A percentile compares a stretch with the other conserved stretches of the same genome.
Evolutionary conservation across 1,140 invertebrate species (phyloP).

Genomic region (Musca domestica): DNA sequence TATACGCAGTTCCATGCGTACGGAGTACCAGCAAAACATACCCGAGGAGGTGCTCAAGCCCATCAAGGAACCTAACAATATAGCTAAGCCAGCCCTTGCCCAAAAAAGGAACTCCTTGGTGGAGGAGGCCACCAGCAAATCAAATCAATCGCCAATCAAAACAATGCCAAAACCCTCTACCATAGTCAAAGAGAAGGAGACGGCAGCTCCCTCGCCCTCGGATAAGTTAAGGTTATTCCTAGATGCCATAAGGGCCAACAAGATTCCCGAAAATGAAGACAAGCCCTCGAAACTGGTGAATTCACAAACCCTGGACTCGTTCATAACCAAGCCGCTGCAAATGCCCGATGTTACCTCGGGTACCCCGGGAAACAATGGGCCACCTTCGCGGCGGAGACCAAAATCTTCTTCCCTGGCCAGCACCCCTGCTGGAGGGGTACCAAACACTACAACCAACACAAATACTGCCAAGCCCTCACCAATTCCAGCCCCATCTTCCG

Average conservation of each 20-base stretch:
- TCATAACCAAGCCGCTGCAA: conserved; percentile 48
- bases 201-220: conserved; percentile 44
- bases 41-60: conserved; percentile 47
- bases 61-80: conserved; percentile 19
- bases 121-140: conserved; percentile 13
- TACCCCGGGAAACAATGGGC: conserved; percentile 31
- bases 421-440: not conserved
- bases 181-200: conserved; percentile 12
- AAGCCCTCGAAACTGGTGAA: conserved; percentile 46
- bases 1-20: conserved; percentile 51
- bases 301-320: conserved; percentile 48
- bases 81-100: not conserved
- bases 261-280: conserved; percentile 46
- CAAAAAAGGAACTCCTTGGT: conserved; percentile 9
- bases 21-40: conserved; percentile 49
- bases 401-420: conserved; percentile 36
- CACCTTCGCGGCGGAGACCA: conserved; percentile 39
- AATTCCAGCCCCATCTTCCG: no score
- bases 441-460: not conserved
- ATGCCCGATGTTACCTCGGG: conserved; percentile 51
- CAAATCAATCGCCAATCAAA: not conserved
- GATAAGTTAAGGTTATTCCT: conserved; percentile 51
- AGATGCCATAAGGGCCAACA: conserved; percentile 52
- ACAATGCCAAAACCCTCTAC: not conserved
- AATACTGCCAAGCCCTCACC: not conserved